phyloP scores from a whole-genome alignment of 2,888 invertebrate genomes.

The Drymonia ruficornis region DNA sequence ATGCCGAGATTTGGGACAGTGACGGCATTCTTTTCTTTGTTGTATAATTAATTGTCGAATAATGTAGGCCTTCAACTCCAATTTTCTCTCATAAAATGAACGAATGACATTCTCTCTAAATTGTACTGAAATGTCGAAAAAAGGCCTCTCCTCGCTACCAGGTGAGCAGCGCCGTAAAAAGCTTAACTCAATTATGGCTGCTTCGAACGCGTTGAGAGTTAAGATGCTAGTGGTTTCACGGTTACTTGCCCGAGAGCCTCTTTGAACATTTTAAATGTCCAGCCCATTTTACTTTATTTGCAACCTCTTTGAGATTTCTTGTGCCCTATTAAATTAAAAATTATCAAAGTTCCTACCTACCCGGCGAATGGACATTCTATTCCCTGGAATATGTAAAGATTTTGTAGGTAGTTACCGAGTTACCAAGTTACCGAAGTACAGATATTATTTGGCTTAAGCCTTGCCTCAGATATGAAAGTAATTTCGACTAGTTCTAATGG shows the following conservation, averaged over 20 bases:
- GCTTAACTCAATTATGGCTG: slow-evolving; percentile 63
- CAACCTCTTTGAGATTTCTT: slow-evolving; percentile 30
- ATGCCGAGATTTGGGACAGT: background rate
- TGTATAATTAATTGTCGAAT: slow-evolving; percentile 1
- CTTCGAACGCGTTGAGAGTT: slow-evolving; percentile 40
- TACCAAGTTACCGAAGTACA: too few species aligned
- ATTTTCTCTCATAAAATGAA: background rate
- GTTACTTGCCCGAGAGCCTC: slow-evolving; percentile 49
- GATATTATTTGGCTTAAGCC: too few species aligned
- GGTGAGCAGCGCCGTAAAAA: slow-evolving; percentile 54
- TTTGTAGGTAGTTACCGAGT: too few species aligned
- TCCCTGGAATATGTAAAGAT: too few species aligned
- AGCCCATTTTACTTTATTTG: slow-evolving; percentile 33
- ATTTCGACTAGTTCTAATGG: too few species aligned
- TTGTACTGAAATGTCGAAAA: slow-evolving; percentile 5
- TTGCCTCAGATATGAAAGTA: too few species aligned
- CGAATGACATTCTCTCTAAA: background rate
- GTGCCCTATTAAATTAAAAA: slow-evolving; percentile 32
- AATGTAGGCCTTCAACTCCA: too few species aligned
- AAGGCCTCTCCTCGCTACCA: slow-evolving; percentile 26
- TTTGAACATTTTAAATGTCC: slow-evolving; percentile 48
- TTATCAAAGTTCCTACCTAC: too few species aligned
- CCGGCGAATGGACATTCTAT: too few species aligned
- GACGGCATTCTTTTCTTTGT: background rate
- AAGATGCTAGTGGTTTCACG: slow-evolving; percentile 52